Percentiles rank a stretch among this genome's conserved stretches.
These are phyloP conservation scores for Coregonus sp. DNA, from an alignment of 2,797 vertebrate genomes.

Conservation along the genomic window DNA sequence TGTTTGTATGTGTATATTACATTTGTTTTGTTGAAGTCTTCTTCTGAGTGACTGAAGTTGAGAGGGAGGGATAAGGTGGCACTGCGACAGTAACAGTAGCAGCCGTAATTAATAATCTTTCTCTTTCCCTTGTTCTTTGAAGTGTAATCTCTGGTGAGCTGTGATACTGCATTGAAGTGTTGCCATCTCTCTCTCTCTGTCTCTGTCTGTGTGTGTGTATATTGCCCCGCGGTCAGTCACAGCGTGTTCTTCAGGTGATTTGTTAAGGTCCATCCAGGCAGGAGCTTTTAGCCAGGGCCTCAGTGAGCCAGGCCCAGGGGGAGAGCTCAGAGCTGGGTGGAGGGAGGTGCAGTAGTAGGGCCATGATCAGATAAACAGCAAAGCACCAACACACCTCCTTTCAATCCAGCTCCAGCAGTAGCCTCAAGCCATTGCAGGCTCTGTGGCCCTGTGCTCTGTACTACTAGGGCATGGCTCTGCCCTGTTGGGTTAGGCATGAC, in stretches of 20 bases:
- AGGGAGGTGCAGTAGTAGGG: neutral
- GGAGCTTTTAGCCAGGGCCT: neutral
- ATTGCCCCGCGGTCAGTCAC: neutral
- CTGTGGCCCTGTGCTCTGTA: neutral
- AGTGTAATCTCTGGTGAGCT: neutral
- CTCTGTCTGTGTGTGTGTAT: neutral
- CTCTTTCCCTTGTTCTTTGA: neutral
- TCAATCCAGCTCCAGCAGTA: too few relatives aligned
- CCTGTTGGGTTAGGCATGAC: neutral
- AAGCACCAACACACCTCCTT: too few relatives aligned
- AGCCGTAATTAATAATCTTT: neutral
- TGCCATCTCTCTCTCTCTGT: neutral
- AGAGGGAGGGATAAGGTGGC: neutral
- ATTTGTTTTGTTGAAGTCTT: too few relatives aligned
- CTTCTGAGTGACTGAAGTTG: too few relatives aligned
- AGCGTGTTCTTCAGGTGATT: slow-evolving; percentile 6
- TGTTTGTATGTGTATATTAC: too few relatives aligned
- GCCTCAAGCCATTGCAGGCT: neutral
- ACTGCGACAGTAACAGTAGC: neutral
- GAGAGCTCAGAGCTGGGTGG: neutral
- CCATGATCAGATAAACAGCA: neutral
- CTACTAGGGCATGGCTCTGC: slow-evolving; percentile 8
- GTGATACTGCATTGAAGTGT: neutral
- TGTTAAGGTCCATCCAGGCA: neutral
- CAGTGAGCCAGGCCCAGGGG: neutral